Conservation (phyloP, 2,888 invertebrate species). For the Lingula anatina region DNA sequence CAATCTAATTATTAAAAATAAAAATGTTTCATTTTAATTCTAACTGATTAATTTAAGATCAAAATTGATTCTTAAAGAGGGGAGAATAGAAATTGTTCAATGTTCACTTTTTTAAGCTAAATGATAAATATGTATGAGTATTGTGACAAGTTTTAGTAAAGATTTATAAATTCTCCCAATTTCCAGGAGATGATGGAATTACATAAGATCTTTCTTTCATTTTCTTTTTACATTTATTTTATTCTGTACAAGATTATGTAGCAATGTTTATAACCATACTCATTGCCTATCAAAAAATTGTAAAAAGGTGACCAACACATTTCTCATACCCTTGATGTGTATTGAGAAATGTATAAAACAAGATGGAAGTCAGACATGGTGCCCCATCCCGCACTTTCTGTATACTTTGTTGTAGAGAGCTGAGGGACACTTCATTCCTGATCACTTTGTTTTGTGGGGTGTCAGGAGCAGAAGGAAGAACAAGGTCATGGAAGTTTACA, state of each 20-base stretch:
- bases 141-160: too few relatives aligned
- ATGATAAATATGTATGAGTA: constrained; percentile 8
- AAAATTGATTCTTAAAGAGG: background rate
- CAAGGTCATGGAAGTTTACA: constrained; percentile 6
- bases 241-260: too few relatives aligned
- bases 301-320: too few relatives aligned
- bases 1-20: constrained; percentile 28
- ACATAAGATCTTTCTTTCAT: too few relatives aligned
- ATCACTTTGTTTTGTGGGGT: constrained; percentile 23
- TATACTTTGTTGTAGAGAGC: constrained; percentile 64
- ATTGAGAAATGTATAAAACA: constrained; percentile 92
- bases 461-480: constrained; percentile 13
- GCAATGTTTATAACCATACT: too few relatives aligned
- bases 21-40: too few relatives aligned
- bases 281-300: too few relatives aligned
- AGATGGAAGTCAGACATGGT: constrained; percentile 87
- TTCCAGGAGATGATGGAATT: too few relatives aligned
- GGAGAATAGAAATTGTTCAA: background rate
- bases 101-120: background rate
- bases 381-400: constrained; percentile 77
- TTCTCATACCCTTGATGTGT: constrained; percentile 79
- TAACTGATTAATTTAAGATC: constrained; percentile 1
- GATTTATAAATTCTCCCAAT: too few relatives aligned
- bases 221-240: too few relatives aligned
- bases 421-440: constrained; percentile 43